Conservation (phyloP, 1,140 invertebrate genomes). For the Calephelis nemesis region DNA sequence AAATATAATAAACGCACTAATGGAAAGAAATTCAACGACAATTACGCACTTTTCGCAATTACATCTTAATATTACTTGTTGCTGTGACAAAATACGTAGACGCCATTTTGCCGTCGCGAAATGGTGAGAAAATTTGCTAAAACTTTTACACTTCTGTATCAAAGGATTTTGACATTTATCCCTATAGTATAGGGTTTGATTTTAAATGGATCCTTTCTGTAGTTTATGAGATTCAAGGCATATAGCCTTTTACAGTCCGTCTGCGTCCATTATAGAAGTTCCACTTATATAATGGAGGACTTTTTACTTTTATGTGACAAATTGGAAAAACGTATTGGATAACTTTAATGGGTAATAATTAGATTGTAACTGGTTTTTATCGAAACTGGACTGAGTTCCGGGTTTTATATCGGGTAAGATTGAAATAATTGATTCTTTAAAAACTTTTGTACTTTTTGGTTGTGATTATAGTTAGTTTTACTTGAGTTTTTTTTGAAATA, state of each 20-base stretch:
- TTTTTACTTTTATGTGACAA: background rate
- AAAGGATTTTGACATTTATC: slow-evolving; percentile 18
- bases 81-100: slow-evolving; percentile 39
- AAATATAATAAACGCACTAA: no score
- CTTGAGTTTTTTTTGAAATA: no score
- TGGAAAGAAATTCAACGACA: background rate
- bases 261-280: slow-evolving; percentile 44
- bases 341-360: no score
- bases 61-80: slow-evolving; percentile 48
- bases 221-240: slow-evolving; percentile 48
- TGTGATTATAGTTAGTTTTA: no score
- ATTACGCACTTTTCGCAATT: background rate
- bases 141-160: background rate
- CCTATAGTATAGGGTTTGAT: background rate
- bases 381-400: no score
- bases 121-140: slow-evolving; percentile 38
- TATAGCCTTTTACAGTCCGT: slow-evolving; percentile 49
- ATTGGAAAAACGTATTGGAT: no score
- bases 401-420: no score
- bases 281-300: slow-evolving; percentile 39
- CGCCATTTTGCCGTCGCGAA: slow-evolving; percentile 46
- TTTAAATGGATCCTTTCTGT: slow-evolving; percentile 22
- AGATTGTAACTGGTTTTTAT: no score
- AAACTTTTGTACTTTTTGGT: no score
- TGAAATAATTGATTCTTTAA: no score